Evolutionary conservation across 1,140 invertebrate species (phyloP).

Genomic region (Oryctes rhinoceros): DNA sequence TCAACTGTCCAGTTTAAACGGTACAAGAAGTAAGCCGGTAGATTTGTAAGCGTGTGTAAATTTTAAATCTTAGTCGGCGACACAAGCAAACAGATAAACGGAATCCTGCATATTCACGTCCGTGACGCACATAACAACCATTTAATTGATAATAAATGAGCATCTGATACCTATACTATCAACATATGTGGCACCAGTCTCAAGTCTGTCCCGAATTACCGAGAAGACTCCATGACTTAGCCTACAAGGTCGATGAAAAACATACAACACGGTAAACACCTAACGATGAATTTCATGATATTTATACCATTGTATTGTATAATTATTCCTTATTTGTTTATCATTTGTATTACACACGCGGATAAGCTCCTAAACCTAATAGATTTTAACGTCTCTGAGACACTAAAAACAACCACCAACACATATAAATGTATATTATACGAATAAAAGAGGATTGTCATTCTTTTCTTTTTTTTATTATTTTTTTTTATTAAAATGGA

Average conservation of each 20-base stretch:
- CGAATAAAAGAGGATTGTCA: constrained; percentile 58
- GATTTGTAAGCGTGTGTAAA: neutral
- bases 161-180: constrained; percentile 45
- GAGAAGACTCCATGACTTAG: constrained; percentile 46
- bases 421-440: constrained; percentile 49
- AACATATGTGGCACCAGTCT: constrained; percentile 44
- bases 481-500: constrained; percentile 45
- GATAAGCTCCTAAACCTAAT: constrained; percentile 56
- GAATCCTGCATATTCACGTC: constrained; percentile 9
- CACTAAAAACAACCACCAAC: constrained; percentile 56
- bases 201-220: constrained; percentile 42
- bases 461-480: constrained; percentile 46
- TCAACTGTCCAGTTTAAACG: too few species aligned
- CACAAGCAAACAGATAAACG: neutral
- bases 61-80: neutral
- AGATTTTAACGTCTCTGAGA: constrained; percentile 54
- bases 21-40: neutral
- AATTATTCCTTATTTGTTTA: constrained; percentile 10
- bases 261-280: constrained; percentile 57
- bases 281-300: constrained; percentile 51
- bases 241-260: constrained; percentile 49
- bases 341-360: constrained; percentile 28
- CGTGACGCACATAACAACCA: constrained; percentile 38
- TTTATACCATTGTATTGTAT: constrained; percentile 18
- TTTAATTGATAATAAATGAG: constrained; percentile 42